These are phyloP conservation scores for Catostomus latipinnis DNA, from an alignment of 2,797 vertebrate species.

Conservation along the genomic window DNA sequence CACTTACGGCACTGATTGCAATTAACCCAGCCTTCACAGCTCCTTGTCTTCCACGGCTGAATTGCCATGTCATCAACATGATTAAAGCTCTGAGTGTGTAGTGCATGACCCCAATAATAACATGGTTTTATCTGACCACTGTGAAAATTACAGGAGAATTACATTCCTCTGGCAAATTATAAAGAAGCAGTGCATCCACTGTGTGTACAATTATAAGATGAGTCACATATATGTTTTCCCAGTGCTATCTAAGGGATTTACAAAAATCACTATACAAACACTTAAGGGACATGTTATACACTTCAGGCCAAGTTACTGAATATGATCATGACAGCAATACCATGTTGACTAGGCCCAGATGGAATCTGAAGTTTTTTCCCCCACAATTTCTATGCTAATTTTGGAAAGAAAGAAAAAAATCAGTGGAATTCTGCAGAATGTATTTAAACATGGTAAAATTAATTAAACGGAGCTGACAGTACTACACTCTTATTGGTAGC, in stretches of 20 bases:
- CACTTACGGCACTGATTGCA: slow-evolving; percentile 36
- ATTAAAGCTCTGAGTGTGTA: slow-evolving; percentile 49
- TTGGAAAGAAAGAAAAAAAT: background rate
- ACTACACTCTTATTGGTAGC: background rate
- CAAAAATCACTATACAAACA: no score
- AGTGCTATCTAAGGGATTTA: no score
- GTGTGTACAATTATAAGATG: slow-evolving; percentile 2
- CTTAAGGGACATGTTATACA: no score
- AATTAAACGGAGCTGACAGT: background rate
- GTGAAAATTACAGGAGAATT: slow-evolving; percentile 35
- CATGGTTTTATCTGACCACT: slow-evolving; percentile 28
- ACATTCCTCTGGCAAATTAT: slow-evolving; percentile 12
- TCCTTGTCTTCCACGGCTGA: background rate
- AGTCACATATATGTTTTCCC: background rate
- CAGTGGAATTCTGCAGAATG: background rate
- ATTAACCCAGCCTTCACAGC: slow-evolving; percentile 37
- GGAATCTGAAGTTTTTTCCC: background rate
- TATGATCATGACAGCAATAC: background rate
- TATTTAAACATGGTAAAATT: background rate
- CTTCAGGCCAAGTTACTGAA: no score
- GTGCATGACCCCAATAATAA: slow-evolving; percentile 50
- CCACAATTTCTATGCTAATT: background rate
- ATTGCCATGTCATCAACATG: slow-evolving; percentile 44
- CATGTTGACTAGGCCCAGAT: background rate
- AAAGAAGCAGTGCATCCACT: background rate